Percentiles rank a stretch among this genome's conserved stretches.
phyloP scores from a whole-genome alignment of 2,888 invertebrate genomes.

The Oscheius onirici region DNA sequence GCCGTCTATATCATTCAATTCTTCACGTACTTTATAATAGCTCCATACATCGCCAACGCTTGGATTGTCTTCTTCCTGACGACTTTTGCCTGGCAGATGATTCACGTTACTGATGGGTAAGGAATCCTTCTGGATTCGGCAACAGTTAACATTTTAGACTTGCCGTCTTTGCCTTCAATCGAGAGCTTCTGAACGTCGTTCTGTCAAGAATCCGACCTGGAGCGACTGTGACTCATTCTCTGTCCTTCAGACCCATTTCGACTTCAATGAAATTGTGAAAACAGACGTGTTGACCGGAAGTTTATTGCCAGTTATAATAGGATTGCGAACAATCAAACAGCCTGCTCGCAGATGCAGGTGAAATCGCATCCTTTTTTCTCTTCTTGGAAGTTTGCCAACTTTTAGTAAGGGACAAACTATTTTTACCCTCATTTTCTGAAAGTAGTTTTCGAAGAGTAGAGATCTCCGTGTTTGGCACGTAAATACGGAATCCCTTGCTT shows the following conservation, averaged over 20 bases:
- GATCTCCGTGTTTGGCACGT: too few relatives aligned
- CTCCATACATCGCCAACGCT: neutral
- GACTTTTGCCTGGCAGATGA: constrained; percentile 21
- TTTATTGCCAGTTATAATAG: too few relatives aligned
- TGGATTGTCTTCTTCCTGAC: constrained; percentile 21
- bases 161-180: constrained; percentile 12
- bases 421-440: too few relatives aligned
- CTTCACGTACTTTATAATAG: constrained; percentile 7
- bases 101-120: constrained; percentile 19
- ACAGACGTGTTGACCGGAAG: too few relatives aligned
- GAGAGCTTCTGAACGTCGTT: constrained; percentile 1
- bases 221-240: neutral
- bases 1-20: constrained; percentile 20
- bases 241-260: constrained; percentile 6
- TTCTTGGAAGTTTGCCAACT: too few relatives aligned
- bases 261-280: constrained; percentile 11
- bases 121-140: too few relatives aligned
- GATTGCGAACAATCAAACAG: too few relatives aligned
- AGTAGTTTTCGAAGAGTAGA: too few relatives aligned
- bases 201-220: neutral
- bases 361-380: too few relatives aligned
- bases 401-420: too few relatives aligned
- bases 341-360: too few relatives aligned
- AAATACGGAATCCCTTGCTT: too few relatives aligned
- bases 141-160: neutral